Evolutionary conservation across 1,140 invertebrate genomes (phyloP), one percentile per base, ranked within the genome.

Genomic region (Anastrepha obliqua): DNA sequence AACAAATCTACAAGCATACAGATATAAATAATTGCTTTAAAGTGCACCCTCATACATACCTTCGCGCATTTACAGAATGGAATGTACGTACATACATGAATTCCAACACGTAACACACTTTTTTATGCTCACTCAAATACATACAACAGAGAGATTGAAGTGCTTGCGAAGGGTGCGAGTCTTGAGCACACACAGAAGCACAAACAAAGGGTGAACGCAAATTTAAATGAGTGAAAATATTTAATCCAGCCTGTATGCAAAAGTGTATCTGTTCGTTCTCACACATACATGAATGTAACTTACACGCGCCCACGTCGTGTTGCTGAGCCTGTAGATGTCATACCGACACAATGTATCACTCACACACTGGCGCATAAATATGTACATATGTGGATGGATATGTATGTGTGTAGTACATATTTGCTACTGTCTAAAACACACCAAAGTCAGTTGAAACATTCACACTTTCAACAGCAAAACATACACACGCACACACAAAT

Each of bases 271-370:
- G 29, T 29, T 29, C 11, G 15, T 17, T n/a, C 17, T 1, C 7
- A 62, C 4, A 13, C 17, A 62, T n/a, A 8, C 44, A 51, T 51
- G 4, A 44, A n/a, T 4, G 6, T 51, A 47, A 51, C 15, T 20
- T 81, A 20, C n/a, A 81, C 74, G 13, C 74, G 55, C 20, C 47
- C 44, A 47, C 20, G 44, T 55, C 20, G 11, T 81, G 17, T 81
- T 55, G 74, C 47, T 20, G 47, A 20, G 47, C 74, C 44, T 58
- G 74, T 47, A 55, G 42, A 2, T n/a, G 74, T 81, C 74, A 81
- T 9, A 47, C 47, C 47, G 74, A 81, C 47, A 55, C 74, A 81
- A 74, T 74, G 67, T 74, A 11, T 74, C 67, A 74, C 67, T 74
- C 67, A 74, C 39, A 74, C 67, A 74, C 67, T 17, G 39, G 8